Evolutionary conservation across 2,888 invertebrate species (phyloP).

Genomic region (Hypena proboscidalis): DNA sequence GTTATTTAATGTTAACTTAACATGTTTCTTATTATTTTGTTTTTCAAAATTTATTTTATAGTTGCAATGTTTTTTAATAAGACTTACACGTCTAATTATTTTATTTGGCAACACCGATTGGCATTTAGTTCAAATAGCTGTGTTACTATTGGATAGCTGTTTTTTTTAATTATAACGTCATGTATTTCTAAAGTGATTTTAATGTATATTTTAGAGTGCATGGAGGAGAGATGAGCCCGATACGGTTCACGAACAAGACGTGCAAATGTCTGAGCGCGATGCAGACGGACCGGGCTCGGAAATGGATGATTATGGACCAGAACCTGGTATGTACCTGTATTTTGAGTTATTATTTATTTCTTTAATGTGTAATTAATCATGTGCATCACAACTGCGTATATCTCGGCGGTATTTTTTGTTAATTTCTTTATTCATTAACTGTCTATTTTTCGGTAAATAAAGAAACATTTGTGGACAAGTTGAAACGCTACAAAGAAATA

Average conservation of each 20-base stretch:
- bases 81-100: not conserved
- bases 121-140: not conserved
- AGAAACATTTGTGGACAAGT: conserved; percentile 77
- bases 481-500: conserved; percentile 76
- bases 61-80: not conserved
- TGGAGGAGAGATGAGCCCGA: conserved; percentile 36
- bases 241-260: conserved; percentile 43
- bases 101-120: conserved; percentile 3
- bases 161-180: not conserved
- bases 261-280: conserved; percentile 46
- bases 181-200: no score
- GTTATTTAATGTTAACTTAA: not conserved
- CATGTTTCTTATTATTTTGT: not conserved
- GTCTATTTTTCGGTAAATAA: conserved; percentile 47
- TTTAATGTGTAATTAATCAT: no score
- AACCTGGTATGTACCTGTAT: conserved; percentile 53
- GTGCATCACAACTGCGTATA: no score
- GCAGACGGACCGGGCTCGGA: conserved; percentile 55
- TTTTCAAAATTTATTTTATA: not conserved
- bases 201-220: conserved; percentile 2
- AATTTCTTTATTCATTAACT: no score
- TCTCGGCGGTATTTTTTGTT: no score
- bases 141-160: not conserved
- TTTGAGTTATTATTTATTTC: no score
- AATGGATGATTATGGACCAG: conserved; percentile 61